Percentiles rank a stretch among this genome's conserved stretches.
Conservation (phyloP, 2,797 vertebrate species). For the Scarus forsteni region DNA sequence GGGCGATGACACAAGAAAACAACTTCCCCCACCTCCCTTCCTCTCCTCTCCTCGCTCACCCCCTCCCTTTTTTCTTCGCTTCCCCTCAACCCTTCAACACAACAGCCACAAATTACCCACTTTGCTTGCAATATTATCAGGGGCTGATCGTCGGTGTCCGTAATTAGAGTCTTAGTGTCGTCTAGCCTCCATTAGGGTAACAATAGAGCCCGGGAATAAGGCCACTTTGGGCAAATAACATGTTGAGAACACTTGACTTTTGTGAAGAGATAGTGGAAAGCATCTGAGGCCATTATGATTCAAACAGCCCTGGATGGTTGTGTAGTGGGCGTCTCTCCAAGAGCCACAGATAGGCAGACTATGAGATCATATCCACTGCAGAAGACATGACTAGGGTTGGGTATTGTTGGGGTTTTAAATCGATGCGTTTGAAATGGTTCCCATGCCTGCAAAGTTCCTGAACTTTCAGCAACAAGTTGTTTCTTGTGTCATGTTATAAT, state of each 20-base stretch:
- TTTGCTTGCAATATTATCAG: slow-evolving; percentile 96
- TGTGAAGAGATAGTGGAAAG: slow-evolving; percentile 92
- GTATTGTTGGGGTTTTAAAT: too few species aligned
- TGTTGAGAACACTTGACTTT: slow-evolving; percentile 94
- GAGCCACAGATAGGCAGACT: slow-evolving; percentile 31
- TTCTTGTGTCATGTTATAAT: too few species aligned
- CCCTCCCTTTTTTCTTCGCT: slow-evolving; percentile 61
- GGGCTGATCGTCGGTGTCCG: slow-evolving; percentile 89
- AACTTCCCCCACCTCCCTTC: slow-evolving; percentile 79
- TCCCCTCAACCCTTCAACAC: slow-evolving; percentile 80
- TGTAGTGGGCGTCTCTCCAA: slow-evolving; percentile 36
- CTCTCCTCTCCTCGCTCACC: slow-evolving; percentile 35
- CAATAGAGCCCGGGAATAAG: slow-evolving; percentile 92
- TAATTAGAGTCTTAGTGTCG: slow-evolving; percentile 94
- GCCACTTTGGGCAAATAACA: slow-evolving; percentile 95
- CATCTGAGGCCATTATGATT: slow-evolving; percentile 83
- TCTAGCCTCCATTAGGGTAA: slow-evolving; percentile 93
- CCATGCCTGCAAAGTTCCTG: too few species aligned
- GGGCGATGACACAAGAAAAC: slow-evolving; percentile 82
- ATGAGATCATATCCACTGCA: slow-evolving; percentile 33
- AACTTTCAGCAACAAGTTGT: too few species aligned
- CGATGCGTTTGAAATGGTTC: too few species aligned
- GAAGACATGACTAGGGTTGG: slow-evolving; percentile 8
- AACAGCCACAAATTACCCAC: slow-evolving; percentile 95
- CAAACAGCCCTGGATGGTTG: slow-evolving; percentile 68